These are phyloP conservation scores for Podarcis muralis DNA, from an alignment of 2,113 vertebrate species.

Conservation along the genomic window DNA sequence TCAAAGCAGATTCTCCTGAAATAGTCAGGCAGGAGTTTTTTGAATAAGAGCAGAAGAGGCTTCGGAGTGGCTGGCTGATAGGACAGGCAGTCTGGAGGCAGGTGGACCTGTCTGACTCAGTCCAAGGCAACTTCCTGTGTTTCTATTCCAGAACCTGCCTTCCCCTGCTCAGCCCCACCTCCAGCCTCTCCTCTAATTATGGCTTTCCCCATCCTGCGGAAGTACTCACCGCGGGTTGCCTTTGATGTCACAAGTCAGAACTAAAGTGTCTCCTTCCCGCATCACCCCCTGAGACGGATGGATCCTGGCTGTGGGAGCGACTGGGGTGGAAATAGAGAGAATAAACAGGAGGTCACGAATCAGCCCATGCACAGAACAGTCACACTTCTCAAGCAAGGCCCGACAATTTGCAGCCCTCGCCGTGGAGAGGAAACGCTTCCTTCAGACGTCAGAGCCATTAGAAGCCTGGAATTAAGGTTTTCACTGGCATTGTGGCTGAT, in stretches of 20 bases:
- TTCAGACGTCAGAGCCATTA: neutral
- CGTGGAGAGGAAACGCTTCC: neutral
- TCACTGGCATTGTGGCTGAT: neutral
- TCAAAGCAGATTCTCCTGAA: too few relatives aligned
- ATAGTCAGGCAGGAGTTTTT: too few relatives aligned
- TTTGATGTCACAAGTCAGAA: conserved; percentile 82
- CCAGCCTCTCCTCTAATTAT: neutral
- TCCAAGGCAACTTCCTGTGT: too few relatives aligned
- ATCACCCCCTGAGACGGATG: conserved; percentile 84
- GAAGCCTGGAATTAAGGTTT: neutral
- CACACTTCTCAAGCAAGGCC: neutral
- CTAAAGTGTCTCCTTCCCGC: conserved; percentile 88
- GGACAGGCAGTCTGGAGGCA: too few relatives aligned
- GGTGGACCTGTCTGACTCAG: too few relatives aligned
- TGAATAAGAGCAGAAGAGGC: neutral
- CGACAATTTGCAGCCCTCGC: neutral
- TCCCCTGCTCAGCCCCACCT: neutral
- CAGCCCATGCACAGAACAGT: neutral
- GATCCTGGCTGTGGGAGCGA: conserved; percentile 87
- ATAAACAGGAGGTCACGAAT: neutral
- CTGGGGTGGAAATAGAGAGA: conserved; percentile 58
- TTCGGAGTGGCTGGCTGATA: neutral
- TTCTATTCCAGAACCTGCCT: neutral
- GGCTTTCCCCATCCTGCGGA: neutral
- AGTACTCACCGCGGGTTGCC: conserved; percentile 88